Evolutionary conservation across 2,113 vertebrate species (phyloP), one percentile per base, ranked within the genome.

Genomic region (Sakesphorus luctuosus): DNA sequence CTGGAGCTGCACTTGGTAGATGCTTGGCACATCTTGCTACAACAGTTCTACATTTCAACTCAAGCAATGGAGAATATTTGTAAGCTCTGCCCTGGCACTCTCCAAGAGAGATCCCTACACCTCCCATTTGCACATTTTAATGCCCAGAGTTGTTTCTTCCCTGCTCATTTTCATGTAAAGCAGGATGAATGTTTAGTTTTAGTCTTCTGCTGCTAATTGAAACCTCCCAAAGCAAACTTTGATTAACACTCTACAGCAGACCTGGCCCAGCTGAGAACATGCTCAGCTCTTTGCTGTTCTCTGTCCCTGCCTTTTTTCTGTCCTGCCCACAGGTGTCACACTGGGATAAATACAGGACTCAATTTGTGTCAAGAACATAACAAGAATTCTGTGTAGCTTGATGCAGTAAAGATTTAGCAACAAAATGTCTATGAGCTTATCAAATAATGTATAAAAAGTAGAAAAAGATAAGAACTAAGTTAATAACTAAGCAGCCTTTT

Each of bases 131-230:
- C 85, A 89, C 55, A 61, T 89, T 94, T 92, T 50, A 95, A 97
- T 84, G 66, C 80, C 84, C 75, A 47, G 74, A 92, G 59, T 59
- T 85, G 76, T 29, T 21, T 72, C 87, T 83, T 72, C 82, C 74
- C 13, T 43, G 74, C 84, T 96, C 92, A 92, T 96, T 97, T 97
- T 93, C 95, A 97, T 82, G 61, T 80, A 97, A 97, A 98, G 93
- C 92, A 96, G 83, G 79, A 66, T 62, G 80, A 96, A 94, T 40
- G 58, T 75, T 96, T 85, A 47, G 69, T 68, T 96, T 96, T 44
- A 95, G 89, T 84, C 77, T 91, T 87, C 87, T 79, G 80, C 62
- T 58, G 91, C 79, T 96, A 97, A 97, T 38, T 91, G 95, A 95
- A 91, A 93, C 73, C 81, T 96, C 94, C 89, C 73, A 97, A 96